These are phyloP conservation scores for Petrolisthes cinctipes DNA, from an alignment of 2,888 invertebrate genomes.

Conservation along the genomic window DNA sequence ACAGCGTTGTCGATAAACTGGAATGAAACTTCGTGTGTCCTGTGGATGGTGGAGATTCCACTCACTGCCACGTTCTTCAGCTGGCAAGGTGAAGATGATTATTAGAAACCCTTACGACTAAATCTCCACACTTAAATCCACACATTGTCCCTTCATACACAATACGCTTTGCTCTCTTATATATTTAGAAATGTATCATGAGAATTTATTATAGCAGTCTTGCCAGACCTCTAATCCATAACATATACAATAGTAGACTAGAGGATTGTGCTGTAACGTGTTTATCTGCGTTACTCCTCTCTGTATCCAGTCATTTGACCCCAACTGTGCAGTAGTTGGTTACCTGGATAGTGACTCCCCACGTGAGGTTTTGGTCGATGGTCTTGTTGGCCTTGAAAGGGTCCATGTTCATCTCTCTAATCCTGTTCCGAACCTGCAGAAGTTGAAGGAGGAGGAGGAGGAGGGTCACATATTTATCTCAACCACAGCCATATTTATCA, in stretches of 20 bases:
- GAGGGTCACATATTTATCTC: not conserved
- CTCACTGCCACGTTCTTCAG: slow-evolving; percentile 38
- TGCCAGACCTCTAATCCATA: too few species aligned
- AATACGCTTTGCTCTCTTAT: not conserved
- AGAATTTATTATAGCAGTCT: too few species aligned
- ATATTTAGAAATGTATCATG: not conserved
- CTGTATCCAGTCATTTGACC: not conserved
- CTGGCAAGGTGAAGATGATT: slow-evolving; percentile 9
- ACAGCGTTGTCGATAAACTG: slow-evolving; percentile 57
- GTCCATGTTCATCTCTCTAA: slow-evolving; percentile 11
- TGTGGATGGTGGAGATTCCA: slow-evolving; percentile 46
- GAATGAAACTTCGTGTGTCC: slow-evolving; percentile 46
- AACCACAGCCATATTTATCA: not conserved
- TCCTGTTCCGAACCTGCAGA: not conserved
- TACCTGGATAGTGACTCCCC: slow-evolving; percentile 32
- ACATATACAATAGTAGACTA: too few species aligned
- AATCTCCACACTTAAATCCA: too few species aligned
- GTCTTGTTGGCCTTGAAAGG: not conserved
- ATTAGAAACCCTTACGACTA: too few species aligned
- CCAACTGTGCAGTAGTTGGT: not conserved
- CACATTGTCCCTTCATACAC: not conserved
- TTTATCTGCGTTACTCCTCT: not conserved
- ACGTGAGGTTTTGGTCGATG: slow-evolving; percentile 8
- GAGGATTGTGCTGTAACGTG: too few species aligned
- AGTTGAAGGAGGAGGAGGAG: not conserved